Evolutionary conservation across 2,797 vertebrate species (phyloP).

Genomic region (Argentina silus): DNA sequence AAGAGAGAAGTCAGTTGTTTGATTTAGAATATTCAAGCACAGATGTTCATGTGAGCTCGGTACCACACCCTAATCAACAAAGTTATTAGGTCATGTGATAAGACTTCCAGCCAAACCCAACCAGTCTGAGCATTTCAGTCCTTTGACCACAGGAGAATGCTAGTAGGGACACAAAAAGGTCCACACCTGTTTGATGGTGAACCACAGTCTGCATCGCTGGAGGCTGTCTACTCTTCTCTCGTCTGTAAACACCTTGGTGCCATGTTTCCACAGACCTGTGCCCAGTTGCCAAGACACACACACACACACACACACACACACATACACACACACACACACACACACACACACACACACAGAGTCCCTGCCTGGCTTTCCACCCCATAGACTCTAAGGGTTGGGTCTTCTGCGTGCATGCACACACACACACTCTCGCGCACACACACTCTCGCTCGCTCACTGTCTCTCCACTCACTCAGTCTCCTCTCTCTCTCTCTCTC

Average conservation of each 20-base stretch:
- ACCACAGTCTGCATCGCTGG: not conserved
- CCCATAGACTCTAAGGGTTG: not conserved
- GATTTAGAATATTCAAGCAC: not conserved
- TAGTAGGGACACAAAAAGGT: not conserved
- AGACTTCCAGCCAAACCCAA: not conserved
- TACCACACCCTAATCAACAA: not conserved
- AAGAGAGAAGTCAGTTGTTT: not conserved
- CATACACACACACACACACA: not conserved
- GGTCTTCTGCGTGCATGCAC: not conserved
- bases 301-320: not conserved
- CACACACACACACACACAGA: not conserved
- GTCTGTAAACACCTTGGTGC: not conserved
- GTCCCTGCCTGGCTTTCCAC: not conserved
- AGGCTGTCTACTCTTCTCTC: not conserved
- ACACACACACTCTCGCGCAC: not conserved
- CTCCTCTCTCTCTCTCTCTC: no score
- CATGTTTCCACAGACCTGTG: conserved; percentile 9
- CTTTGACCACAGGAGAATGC: not conserved
- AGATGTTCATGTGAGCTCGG: not conserved
- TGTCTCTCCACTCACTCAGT: no score
- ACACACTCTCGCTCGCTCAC: not conserved
- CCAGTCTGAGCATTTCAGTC: conserved; percentile 13
- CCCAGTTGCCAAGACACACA: conserved; percentile 8
- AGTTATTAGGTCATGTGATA: not conserved
- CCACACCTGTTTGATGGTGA: not conserved